These are phyloP conservation scores for Lepus townsendii DNA, from an alignment of 2,797 vertebrate genomes.

Conservation along the genomic window DNA sequence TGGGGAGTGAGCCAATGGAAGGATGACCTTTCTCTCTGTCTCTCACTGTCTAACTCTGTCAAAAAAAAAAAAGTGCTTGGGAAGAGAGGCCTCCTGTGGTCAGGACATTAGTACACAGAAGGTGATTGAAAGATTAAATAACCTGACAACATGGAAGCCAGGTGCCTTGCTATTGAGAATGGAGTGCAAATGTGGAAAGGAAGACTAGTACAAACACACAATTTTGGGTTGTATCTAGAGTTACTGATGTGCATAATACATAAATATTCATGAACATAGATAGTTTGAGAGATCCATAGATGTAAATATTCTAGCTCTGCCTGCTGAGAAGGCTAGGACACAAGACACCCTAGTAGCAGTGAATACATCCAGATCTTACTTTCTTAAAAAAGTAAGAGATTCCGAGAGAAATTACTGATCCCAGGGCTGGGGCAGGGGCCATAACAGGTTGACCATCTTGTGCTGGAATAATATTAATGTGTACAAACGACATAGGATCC, in stretches of 20 bases:
- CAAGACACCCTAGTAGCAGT: not conserved
- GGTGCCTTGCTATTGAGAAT: not conserved
- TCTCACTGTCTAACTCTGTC: no score
- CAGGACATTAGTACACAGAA: not conserved
- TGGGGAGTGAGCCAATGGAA: no score
- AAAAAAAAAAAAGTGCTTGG: no score
- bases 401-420: not conserved
- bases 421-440: not conserved
- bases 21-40: no score
- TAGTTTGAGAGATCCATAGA: not conserved
- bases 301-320: not conserved
- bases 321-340: not conserved
- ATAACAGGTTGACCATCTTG: not conserved
- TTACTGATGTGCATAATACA: not conserved
- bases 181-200: not conserved
- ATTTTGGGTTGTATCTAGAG: not conserved
- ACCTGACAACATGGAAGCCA: not conserved
- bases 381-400: not conserved
- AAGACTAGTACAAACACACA: not conserved
- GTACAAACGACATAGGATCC: not conserved
- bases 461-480: not conserved
- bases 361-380: not conserved
- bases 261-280: not conserved
- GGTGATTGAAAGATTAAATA: not conserved
- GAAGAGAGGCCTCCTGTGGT: not conserved